These are phyloP conservation scores for Lutjanus erythropterus DNA, from an alignment of 2,113 vertebrate genomes.

Conservation along the genomic window DNA sequence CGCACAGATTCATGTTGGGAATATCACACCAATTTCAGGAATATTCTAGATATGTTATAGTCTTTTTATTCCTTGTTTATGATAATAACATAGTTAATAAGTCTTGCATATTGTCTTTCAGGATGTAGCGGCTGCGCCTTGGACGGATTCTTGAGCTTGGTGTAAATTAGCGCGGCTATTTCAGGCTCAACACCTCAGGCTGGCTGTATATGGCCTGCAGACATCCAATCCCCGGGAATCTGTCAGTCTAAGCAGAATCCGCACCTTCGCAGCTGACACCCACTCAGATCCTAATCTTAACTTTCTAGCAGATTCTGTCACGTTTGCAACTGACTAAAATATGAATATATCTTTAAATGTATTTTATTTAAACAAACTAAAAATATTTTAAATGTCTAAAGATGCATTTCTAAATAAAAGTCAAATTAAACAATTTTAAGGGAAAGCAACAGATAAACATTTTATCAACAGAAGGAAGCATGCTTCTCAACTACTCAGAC, in stretches of 20 bases:
- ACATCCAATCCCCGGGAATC: conserved; percentile 85
- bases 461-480: not conserved
- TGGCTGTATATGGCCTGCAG: conserved; percentile 80
- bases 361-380: not conserved
- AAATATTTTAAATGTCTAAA: not conserved
- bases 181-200: conserved; percentile 77
- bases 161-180: conserved; percentile 76
- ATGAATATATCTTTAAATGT: too few species aligned
- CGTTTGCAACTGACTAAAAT: not conserved
- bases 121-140: not conserved
- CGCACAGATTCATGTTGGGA: not conserved
- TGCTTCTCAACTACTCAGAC: not conserved
- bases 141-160: conserved; percentile 30
- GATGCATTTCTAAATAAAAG: not conserved
- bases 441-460: not conserved
- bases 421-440: not conserved
- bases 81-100: not conserved
- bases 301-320: not conserved
- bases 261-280: conserved; percentile 57
- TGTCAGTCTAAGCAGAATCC: conserved; percentile 78
- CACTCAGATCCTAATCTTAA: conserved; percentile 15
- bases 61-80: not conserved
- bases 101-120: too few species aligned
- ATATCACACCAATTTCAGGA: not conserved
- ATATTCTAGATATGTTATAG: not conserved